phyloP scores from a whole-genome alignment of 2,888 invertebrate species.

The Caenorhabditis sp. region DNA sequence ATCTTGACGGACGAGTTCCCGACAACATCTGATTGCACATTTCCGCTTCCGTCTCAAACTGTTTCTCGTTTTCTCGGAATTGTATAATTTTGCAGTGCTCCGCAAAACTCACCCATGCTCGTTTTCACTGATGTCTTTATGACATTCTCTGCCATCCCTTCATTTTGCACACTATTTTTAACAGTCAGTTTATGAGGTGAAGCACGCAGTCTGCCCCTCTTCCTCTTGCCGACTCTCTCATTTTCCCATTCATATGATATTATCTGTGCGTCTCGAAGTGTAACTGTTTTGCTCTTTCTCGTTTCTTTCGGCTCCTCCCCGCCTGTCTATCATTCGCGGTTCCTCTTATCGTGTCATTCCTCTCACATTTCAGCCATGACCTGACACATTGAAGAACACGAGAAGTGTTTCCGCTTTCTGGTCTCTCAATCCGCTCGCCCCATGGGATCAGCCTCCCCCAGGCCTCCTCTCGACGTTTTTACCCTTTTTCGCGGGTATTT shows the following conservation, averaged over 20 bases:
- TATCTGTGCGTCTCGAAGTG: neutral
- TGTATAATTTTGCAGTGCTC: no score
- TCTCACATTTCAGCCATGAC: conserved; percentile 7
- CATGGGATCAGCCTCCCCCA: conserved; percentile 31
- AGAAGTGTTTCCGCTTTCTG: conserved; percentile 24
- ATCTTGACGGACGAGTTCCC: no score
- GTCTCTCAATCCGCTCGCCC: conserved; percentile 31
- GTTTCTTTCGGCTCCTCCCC: neutral
- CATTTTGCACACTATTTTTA: conserved; percentile 18
- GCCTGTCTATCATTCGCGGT: neutral
- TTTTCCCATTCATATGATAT: conserved; percentile 35
- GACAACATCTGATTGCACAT: conserved; percentile 17
- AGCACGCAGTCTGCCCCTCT: conserved; percentile 6
- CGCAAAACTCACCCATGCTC: conserved; percentile 2
- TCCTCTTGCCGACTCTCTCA: neutral
- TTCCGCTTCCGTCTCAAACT: conserved; percentile 21
- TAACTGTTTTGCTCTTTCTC: neutral
- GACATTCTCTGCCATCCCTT: conserved; percentile 29
- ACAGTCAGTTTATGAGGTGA: conserved; percentile 17
- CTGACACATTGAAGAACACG: conserved; percentile 13
- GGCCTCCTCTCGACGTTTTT: conserved; percentile 10
- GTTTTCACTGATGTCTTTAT: conserved; percentile 40
- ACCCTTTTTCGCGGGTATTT: conserved; percentile 2
- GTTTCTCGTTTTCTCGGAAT: conserved; percentile 9
- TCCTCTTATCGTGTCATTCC: neutral